Percentiles rank a stretch among this genome's conserved stretches.
phyloP scores from a whole-genome alignment of 1,140 invertebrate species.

The Nixonia krombeini region DNA sequence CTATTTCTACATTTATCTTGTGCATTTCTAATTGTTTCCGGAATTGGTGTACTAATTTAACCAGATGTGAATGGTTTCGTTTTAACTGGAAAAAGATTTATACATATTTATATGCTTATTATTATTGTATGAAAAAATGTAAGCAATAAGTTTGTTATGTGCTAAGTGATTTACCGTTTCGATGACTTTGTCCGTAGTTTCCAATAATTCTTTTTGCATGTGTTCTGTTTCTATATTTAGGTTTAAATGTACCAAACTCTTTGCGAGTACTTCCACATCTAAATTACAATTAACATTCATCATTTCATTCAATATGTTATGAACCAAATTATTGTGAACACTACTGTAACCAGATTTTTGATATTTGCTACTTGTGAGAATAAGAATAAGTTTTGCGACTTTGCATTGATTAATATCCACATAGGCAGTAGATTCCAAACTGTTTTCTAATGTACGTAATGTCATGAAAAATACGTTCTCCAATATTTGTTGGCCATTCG shows the following conservation, averaged over 20 bases:
- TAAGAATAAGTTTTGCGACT: conserved; percentile 66
- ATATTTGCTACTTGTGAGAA: conserved; percentile 50
- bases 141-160: too few species aligned
- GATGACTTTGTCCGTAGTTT: conserved; percentile 48
- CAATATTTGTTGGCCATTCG: conserved; percentile 73
- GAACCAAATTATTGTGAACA: conserved; percentile 61
- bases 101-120: too few species aligned
- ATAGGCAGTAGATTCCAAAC: conserved; percentile 78
- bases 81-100: too few species aligned
- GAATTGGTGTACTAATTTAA: too few species aligned
- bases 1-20: too few species aligned
- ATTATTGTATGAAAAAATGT: too few species aligned
- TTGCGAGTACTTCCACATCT: conserved; percentile 54
- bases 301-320: conserved; percentile 57
- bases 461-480: conserved; percentile 79
- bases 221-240: conserved; percentile 48
- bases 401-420: conserved; percentile 76
- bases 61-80: too few species aligned
- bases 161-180: conserved; percentile 40
- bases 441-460: conserved; percentile 77
- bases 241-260: conserved; percentile 56
- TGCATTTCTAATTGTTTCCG: too few species aligned
- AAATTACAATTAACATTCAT: conserved; percentile 55
- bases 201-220: conserved; percentile 49
- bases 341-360: conserved; percentile 36